Conservation (phyloP, 2,888 invertebrate species). For the Gastracanthus pulcherrimus region DNA sequence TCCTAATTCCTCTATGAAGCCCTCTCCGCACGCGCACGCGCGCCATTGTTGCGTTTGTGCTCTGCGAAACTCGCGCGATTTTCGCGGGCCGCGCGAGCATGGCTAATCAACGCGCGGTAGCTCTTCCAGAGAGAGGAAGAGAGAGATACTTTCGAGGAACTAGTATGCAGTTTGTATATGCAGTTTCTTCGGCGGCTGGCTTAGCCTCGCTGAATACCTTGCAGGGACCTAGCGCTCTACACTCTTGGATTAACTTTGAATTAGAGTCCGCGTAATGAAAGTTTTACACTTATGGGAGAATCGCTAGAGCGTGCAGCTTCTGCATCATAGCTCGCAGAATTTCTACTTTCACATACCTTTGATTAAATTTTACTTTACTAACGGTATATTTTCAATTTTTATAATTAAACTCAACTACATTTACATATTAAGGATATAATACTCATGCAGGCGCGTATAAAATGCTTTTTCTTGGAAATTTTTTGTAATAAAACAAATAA, state of each 20-base stretch:
- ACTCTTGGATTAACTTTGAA: conserved; percentile 43
- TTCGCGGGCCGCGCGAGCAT: not conserved
- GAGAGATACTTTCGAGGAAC: not conserved
- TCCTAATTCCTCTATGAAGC: conserved; percentile 38
- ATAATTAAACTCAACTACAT: too few species aligned
- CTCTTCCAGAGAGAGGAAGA: not conserved
- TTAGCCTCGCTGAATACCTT: not conserved
- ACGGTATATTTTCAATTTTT: too few species aligned
- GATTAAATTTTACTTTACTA: too few species aligned
- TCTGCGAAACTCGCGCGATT: not conserved
- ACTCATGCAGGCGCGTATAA: too few species aligned
- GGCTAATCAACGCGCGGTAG: conserved; percentile 32
- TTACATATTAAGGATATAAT: too few species aligned
- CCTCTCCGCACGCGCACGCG: too few species aligned
- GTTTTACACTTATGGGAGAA: not conserved
- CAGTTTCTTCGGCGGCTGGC: not conserved
- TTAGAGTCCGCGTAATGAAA: conserved; percentile 32
- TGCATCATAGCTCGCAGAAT: not conserved
- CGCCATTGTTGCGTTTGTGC: not conserved
- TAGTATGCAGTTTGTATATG: too few species aligned
- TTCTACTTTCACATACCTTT: too few species aligned
- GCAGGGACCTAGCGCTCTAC: too few species aligned
- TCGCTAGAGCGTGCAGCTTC: not conserved
- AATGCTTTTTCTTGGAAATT: too few species aligned
- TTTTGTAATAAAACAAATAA: too few species aligned